phyloP scores from a whole-genome alignment of 2,797 vertebrate species.

The Ataeniobius toweri region DNA sequence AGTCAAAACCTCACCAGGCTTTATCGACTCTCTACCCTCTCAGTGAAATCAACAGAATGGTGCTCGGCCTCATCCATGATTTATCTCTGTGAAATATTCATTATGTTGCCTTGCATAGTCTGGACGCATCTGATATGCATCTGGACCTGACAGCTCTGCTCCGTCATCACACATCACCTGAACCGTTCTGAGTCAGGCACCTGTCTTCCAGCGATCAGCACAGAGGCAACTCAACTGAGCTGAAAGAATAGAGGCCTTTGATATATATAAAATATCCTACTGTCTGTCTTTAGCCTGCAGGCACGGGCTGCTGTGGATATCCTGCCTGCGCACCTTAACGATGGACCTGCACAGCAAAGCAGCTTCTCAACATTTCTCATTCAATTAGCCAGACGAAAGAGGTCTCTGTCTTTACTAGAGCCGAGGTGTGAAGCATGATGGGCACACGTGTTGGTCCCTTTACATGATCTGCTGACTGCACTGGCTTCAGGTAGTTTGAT shows the following conservation, averaged over 20 bases:
- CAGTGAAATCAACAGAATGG: conserved; percentile 80
- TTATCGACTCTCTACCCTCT: conserved; percentile 67
- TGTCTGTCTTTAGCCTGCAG: conserved; percentile 70
- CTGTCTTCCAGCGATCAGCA: conserved; percentile 69
- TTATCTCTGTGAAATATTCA: conserved; percentile 82
- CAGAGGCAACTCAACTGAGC: conserved; percentile 72
- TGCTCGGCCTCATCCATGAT: conserved; percentile 81
- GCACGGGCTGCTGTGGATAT: conserved; percentile 67
- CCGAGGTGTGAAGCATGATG: conserved; percentile 31
- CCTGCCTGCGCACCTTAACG: conserved; percentile 48
- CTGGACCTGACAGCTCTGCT: conserved; percentile 76
- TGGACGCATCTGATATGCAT: conserved; percentile 73
- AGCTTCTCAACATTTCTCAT: conserved; percentile 70
- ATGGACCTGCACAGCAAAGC: conserved; percentile 51
- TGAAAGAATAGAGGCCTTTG: conserved; percentile 68
- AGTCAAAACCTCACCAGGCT: conserved; percentile 73
- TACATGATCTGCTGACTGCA: conserved; percentile 50
- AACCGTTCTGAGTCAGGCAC: conserved; percentile 63
- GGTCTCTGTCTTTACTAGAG: conserved; percentile 34
- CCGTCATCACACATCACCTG: conserved; percentile 75
- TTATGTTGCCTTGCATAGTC: conserved; percentile 73
- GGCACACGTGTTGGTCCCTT: conserved; percentile 38
- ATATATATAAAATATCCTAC: conserved; percentile 73
- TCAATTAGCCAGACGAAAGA: conserved; percentile 63
- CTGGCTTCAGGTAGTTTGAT: conserved; percentile 47